Evolutionary conservation across 1,140 invertebrate species (phyloP), one percentile per base, ranked within the genome.

Genomic region (Hyposmocoma kahamanoa): DNA sequence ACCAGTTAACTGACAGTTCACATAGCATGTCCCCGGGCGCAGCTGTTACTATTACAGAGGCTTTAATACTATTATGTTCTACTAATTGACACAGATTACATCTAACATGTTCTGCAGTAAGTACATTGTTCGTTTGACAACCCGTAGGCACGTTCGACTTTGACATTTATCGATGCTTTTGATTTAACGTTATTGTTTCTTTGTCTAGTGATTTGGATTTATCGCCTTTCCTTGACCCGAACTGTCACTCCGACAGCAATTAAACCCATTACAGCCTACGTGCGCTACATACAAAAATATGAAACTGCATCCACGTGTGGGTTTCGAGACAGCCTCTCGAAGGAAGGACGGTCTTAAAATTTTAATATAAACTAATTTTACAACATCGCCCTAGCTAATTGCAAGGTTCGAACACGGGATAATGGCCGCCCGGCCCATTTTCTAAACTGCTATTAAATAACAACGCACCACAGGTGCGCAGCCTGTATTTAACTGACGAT

Each of bases 351-450:
- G 5, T 11, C 28, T 22, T 34, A 55, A 13, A 50, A 17, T 17
- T 17, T 36, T 49, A 46, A 55, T 50, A 50, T 50, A 50, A 55
- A 55, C 50, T 50, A 50, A 55, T 55, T 50, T 50, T 54, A 42
- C 47, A 28, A 47, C 38, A 28, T 43, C 45, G 28, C 42, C 47
- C 38, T n/a, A 15, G 46, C 30, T 42, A 54, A 54, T 53, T 53
- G 47, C 28, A 32, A 42, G 18, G 51, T 22, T 47, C 46, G 32
- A 34, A 38, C 41, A 49, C 13, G 42, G 41, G 45, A 53, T 53
- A 53, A 47, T 53, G 32, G 51, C 20, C 1, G 44, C 39, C 45
- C 30, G 15, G 42, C 32, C 41, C 22, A 45, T 54, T 48, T 48
- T 49, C 46, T 48, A 26, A 44, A 39, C 32, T 54, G 43, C 45